Evolutionary conservation across 2,888 invertebrate genomes (phyloP).

Genomic region (Acheta domesticus): DNA sequence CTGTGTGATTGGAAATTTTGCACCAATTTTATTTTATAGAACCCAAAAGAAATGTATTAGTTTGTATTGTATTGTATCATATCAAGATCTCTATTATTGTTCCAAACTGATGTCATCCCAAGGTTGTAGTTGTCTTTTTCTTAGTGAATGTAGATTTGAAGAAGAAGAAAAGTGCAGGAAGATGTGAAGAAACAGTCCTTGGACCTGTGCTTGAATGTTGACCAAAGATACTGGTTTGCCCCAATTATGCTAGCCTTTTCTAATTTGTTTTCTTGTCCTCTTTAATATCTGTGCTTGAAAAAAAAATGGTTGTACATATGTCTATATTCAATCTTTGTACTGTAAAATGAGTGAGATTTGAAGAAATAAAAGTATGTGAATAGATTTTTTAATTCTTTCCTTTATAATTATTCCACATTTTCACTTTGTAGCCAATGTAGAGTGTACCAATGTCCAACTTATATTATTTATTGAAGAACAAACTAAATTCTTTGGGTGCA

Average conservation of each 20-base stretch:
- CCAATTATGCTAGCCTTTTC: not conserved
- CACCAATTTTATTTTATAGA: not conserved
- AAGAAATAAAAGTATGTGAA: slow-evolving; percentile 3
- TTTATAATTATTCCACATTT: too few species aligned
- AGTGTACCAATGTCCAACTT: too few species aligned
- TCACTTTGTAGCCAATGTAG: too few species aligned
- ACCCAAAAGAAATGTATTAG: slow-evolving; percentile 1
- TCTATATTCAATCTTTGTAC: slow-evolving; percentile 18
- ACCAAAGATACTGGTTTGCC: not conserved
- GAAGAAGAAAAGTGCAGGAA: too few species aligned
- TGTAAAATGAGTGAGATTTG: slow-evolving; percentile 4
- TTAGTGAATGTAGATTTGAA: too few species aligned
- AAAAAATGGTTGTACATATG: slow-evolving; percentile 18
- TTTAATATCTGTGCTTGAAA: not conserved
- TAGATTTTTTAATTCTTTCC: not conserved
- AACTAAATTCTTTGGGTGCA: too few species aligned
- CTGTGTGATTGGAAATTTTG: not conserved
- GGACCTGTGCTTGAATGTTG: not conserved
- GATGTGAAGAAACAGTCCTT: not conserved
- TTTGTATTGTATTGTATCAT: not conserved
- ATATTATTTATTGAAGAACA: too few species aligned
- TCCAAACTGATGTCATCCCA: slow-evolving; percentile 4
- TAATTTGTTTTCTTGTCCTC: not conserved
- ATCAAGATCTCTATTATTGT: slow-evolving; percentile 18
- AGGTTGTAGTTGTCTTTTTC: too few species aligned